Evolutionary conservation across 2,113 vertebrate genomes (phyloP).

Genomic region (Xiphophorus hellerii): DNA sequence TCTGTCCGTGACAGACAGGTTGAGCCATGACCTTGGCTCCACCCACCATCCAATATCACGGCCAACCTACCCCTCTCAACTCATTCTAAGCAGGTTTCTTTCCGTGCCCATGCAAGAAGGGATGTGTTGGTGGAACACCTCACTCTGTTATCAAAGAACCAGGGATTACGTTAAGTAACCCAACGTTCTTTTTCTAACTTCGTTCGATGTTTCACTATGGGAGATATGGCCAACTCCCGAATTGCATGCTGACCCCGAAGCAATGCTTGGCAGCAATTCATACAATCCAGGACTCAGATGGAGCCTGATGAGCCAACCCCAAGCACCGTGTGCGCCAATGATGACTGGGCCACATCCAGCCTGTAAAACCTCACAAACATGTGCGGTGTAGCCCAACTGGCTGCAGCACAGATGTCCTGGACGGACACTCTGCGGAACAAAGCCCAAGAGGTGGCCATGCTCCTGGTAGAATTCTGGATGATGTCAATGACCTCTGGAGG

Average conservation of each 20-base stretch:
- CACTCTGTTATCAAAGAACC: not conserved
- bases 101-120: not conserved
- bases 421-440: too few species aligned
- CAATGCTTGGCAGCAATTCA: too few species aligned
- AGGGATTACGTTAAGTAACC: not conserved
- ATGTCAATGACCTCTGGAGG: too few species aligned
- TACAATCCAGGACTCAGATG: too few species aligned
- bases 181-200: not conserved
- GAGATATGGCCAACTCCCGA: not conserved
- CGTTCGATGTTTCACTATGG: not conserved
- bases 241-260: not conserved
- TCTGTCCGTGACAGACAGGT: too few species aligned
- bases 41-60: too few species aligned
- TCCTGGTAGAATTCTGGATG: too few species aligned
- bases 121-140: not conserved
- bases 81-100: not conserved
- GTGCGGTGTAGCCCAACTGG: not conserved
- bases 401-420: not conserved
- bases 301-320: not conserved
- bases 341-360: not conserved
- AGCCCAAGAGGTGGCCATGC: too few species aligned
- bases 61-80: too few species aligned
- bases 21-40: too few species aligned
- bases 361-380: slow-evolving; percentile 1
- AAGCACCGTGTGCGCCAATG: not conserved